phyloP scores from a whole-genome alignment of 2,797 vertebrate genomes.

The Sebastes trivittatus region DNA sequence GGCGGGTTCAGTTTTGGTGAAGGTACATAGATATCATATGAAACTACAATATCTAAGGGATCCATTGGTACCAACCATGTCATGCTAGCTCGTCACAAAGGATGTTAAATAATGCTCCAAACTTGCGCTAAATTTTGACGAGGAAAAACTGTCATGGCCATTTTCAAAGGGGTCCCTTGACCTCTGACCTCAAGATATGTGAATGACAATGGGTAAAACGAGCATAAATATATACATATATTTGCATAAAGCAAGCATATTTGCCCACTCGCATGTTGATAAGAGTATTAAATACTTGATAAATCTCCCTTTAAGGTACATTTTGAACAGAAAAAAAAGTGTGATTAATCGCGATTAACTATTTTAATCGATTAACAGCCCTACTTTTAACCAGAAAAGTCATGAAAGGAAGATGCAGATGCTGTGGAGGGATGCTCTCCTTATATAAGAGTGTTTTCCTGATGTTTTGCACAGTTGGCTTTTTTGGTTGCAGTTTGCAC shows the following conservation, averaged over 20 bases:
- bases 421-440: neutral
- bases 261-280: neutral
- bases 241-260: neutral
- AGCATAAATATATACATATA: no score
- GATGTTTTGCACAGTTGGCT: neutral
- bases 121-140: no score
- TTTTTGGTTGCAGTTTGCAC: neutral
- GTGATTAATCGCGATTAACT: neutral
- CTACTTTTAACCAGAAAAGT: neutral
- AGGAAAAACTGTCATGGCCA: no score
- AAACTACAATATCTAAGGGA: no score
- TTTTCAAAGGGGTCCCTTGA: no score
- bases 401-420: neutral
- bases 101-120: accelerated
- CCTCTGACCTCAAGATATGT: no score
- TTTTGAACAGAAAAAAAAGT: neutral
- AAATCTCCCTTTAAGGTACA: neutral
- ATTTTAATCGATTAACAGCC: accelerated
- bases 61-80: no score
- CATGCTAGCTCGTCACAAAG: no score
- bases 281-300: neutral
- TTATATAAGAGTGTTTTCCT: neutral
- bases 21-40: no score
- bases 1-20: no score
- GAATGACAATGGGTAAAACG: no score